These are phyloP conservation scores for Orycteropus afer DNA, from an alignment of 2,113 vertebrate species.

Conservation along the genomic window DNA sequence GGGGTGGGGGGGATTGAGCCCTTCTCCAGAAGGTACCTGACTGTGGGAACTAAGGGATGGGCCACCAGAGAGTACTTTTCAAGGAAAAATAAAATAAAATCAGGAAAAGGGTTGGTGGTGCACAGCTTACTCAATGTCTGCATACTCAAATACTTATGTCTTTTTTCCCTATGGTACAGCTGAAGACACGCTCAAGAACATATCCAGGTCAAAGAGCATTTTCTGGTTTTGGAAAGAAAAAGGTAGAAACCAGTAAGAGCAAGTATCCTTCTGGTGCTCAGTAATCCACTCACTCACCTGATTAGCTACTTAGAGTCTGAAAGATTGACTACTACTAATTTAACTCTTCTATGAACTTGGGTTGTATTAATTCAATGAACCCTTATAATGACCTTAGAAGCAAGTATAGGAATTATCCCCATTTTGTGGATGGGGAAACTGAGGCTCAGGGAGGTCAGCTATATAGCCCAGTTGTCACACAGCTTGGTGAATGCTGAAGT, in stretches of 20 bases:
- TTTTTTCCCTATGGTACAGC: background rate
- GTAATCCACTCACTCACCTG: background rate
- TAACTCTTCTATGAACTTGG: slow-evolving; percentile 11
- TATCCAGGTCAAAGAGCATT: background rate
- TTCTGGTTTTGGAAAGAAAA: slow-evolving; percentile 38
- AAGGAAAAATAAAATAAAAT: slow-evolving; percentile 13
- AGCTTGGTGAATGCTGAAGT: background rate
- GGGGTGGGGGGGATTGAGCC: background rate
- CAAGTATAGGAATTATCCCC: background rate
- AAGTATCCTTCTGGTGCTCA: background rate
- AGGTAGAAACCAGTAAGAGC: background rate
- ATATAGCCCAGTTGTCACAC: background rate
- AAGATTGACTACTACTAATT: slow-evolving; percentile 47
- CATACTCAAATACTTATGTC: slow-evolving; percentile 20
- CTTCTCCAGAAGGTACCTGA: background rate
- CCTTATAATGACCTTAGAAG: background rate
- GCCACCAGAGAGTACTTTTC: background rate
- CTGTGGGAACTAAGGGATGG: background rate
- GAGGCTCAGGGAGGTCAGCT: background rate
- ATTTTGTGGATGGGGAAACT: background rate
- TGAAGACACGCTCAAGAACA: background rate
- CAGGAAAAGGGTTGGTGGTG: background rate
- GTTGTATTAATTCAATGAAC: background rate
- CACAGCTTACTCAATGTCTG: too few relatives aligned
- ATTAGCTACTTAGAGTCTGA: background rate